Percentiles rank a stretch among this genome's conserved stretches.
phyloP scores from a whole-genome alignment of 92 coral and sea anemone genomes.

The Palythoa caribaeorum region DNA sequence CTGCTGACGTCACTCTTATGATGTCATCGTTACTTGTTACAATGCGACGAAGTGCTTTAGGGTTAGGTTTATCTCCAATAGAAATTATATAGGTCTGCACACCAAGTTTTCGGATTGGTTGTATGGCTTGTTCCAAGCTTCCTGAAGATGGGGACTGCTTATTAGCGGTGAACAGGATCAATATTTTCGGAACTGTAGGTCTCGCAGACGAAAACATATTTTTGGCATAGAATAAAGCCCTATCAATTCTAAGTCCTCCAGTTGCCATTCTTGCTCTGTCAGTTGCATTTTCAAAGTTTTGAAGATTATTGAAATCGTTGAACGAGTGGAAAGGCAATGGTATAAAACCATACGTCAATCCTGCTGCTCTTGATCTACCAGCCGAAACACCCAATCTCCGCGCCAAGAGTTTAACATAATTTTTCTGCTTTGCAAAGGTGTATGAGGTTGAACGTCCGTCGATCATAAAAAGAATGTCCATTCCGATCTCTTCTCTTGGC shows the following conservation, averaged over 20 bases:
- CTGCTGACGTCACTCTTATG: slow-evolving; percentile 22
- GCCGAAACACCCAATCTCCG: slow-evolving; percentile 43
- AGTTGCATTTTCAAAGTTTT: slow-evolving; percentile 56
- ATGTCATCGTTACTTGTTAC: slow-evolving; percentile 17
- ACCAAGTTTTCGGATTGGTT: slow-evolving; percentile 68
- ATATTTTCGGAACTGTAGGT: slow-evolving; percentile 66
- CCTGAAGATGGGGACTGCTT: slow-evolving; percentile 58
- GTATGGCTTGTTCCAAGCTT: slow-evolving; percentile 63
- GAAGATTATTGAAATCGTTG: slow-evolving; percentile 35
- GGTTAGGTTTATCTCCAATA: slow-evolving; percentile 65
- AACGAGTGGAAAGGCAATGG: slow-evolving; percentile 48
- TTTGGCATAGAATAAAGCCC: slow-evolving; percentile 63
- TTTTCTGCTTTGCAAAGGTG: slow-evolving; percentile 56
- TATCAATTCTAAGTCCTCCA: slow-evolving; percentile 59
- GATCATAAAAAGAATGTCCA: slow-evolving; percentile 66
- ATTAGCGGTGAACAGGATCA: slow-evolving; percentile 70
- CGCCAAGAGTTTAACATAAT: slow-evolving; percentile 58
- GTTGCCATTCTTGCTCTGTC: slow-evolving; percentile 40
- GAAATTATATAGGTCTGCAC: slow-evolving; percentile 73
- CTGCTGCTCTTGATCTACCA: slow-evolving; percentile 66
- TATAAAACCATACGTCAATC: slow-evolving; percentile 49
- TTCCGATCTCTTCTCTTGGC: slow-evolving; percentile 20
- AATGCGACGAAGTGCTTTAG: slow-evolving; percentile 24
- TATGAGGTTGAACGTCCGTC: slow-evolving; percentile 50
- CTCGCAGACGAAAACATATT: slow-evolving; percentile 63